Conservation (phyloP, 2,113 vertebrate genomes). For the Passer domesticus region DNA sequence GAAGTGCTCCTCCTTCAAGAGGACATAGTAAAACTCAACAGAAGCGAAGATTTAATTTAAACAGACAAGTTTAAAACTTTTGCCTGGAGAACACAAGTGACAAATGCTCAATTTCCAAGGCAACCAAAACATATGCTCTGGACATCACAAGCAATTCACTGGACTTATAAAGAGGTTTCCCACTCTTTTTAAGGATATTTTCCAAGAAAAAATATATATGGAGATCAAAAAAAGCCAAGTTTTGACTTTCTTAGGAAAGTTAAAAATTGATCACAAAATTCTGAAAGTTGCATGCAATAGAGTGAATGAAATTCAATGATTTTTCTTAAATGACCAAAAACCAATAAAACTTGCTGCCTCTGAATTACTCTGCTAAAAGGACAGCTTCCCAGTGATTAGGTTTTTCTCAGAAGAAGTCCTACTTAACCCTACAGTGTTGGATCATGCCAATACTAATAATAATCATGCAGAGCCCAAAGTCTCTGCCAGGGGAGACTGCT, state of each 20-base stretch:
- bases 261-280: not conserved
- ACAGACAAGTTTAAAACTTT: conserved; percentile 35
- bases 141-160: not conserved
- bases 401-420: not conserved
- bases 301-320: not conserved
- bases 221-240: not conserved
- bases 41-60: conserved; percentile 13
- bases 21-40: not conserved
- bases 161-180: not conserved
- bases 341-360: not conserved
- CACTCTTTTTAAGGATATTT: not conserved
- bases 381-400: not conserved
- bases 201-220: not conserved
- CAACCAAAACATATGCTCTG: not conserved
- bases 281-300: not conserved
- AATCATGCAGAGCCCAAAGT: not conserved
- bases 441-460: not conserved
- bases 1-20: not conserved
- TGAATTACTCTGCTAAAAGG: not conserved
- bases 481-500: not conserved
- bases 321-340: not conserved
- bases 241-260: not conserved
- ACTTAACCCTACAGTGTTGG: not conserved
- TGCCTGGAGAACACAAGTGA: not conserved
- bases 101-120: conserved; percentile 4